Base-by-base conservation (phyloP, 2,888 invertebrate species). In the Sympetrum striolatum region DNA sequence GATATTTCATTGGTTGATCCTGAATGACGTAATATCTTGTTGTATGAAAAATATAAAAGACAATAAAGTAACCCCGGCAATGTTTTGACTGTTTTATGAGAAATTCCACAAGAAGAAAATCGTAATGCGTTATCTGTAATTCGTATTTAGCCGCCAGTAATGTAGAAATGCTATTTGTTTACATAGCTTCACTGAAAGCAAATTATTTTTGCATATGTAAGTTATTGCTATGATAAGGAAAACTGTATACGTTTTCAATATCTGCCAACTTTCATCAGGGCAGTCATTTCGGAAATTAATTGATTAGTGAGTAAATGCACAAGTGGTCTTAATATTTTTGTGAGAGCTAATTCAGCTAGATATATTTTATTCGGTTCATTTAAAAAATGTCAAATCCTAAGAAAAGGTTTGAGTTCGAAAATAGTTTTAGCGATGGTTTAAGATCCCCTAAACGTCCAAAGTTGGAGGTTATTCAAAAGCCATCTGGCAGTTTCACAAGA, bases 1-100 rank as follows among this genome's bases (percentile, higher is more conserved):
- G 90, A 37, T 37, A 48, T 73, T 39, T 81, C 39, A 90, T 90
- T 90, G 90, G 90, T 90, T 14, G 82, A 82, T 73, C 22, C 15
- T 15, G 2, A 35, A 79, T 60, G 60, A 90, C 90, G 90, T 90
- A 80, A 90, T 80, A 22, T 60, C 14, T 31, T 60, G 12, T 35
- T 60, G 12, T 86, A 86, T 86, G 86, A 86, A 8, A 86, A 86
- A 37, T 0, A 64, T 86, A 82, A 18, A 25, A 14, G 25, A 81
- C 25, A 53, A 48, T 31, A 22, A 60, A 18, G 60, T 4, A 2
- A 82, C 3, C 12, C 14, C 2, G 53, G 31, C 22, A 39, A 35
- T 37, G 18, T 1, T 37, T 22, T 37, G 80, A 39, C 22, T 31
- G 35, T n/a, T 15, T 35, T 60, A 86, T 86, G 86, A 86, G n/a